phyloP scores from a whole-genome alignment of 2,113 vertebrate genomes.

The Jaculus jaculus region DNA sequence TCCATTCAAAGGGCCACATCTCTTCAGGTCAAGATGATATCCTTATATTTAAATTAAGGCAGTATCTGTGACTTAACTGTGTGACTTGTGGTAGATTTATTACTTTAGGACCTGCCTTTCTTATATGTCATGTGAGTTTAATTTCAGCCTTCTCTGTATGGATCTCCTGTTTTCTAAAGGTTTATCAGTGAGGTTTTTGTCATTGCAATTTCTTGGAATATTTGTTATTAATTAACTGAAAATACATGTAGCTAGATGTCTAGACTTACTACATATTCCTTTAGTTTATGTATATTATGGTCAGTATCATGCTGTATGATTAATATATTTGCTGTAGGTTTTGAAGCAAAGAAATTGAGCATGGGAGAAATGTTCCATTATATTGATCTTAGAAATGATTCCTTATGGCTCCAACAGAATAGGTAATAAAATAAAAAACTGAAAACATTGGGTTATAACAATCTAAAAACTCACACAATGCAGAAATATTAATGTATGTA shows the following conservation, averaged over 20 bases:
- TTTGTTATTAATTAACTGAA: too few relatives aligned
- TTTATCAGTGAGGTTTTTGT: neutral
- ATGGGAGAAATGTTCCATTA: neutral
- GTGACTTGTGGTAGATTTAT: rapidly evolving
- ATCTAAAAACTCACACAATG: neutral
- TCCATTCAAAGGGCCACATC: neutral
- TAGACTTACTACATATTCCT: neutral
- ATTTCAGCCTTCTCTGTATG: neutral
- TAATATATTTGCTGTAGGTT: neutral
- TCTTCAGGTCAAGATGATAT: rapidly evolving
- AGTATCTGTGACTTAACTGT: neutral
- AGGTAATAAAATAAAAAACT: neutral
- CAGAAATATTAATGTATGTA: neutral
- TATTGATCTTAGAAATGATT: neutral
- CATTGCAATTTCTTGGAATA: too few relatives aligned
- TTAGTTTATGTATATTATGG: neutral
- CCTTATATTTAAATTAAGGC: neutral
- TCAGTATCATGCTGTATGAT: neutral
- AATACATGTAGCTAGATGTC: neutral
- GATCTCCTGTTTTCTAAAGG: too few relatives aligned
- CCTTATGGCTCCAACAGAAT: neutral
- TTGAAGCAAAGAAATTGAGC: neutral
- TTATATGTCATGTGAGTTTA: too few relatives aligned
- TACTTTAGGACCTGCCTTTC: neutral
- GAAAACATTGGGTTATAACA: neutral